These are phyloP conservation scores for Drosophila dives DNA, from an alignment of 2,888 invertebrate species.

Conservation along the genomic window DNA sequence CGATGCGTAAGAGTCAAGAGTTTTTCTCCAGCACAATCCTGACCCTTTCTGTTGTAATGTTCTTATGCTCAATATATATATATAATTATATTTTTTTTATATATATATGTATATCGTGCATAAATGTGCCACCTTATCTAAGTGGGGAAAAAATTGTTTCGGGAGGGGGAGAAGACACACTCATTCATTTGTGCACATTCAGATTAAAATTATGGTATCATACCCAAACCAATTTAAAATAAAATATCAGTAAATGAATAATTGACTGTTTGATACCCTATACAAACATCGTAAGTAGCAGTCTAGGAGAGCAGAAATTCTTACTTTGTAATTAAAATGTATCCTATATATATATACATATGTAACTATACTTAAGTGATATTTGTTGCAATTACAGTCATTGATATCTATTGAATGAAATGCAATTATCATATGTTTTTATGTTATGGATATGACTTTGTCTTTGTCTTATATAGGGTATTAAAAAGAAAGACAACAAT, in stretches of 20 bases:
- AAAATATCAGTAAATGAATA: neutral
- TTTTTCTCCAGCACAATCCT: conserved; percentile 14
- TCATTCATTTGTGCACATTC: conserved; percentile 56
- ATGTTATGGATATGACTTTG: neutral
- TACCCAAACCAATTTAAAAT: conserved; percentile 46
- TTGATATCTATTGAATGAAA: neutral
- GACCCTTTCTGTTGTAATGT: conserved; percentile 38
- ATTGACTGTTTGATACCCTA: neutral
- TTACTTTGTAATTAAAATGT: neutral
- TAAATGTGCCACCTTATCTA: conserved; percentile 57
- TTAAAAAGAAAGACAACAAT: conserved; percentile 12
- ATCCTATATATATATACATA: neutral
- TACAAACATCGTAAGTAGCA: neutral
- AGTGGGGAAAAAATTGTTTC: neutral
- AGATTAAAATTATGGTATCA: conserved; percentile 58
- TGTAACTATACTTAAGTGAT: neutral
- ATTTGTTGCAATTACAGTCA: neutral
- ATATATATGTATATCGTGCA: conserved; percentile 9
- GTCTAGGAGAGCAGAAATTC: neutral
- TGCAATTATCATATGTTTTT: neutral
- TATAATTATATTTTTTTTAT: conserved; percentile 1
- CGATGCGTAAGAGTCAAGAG: conserved; percentile 14
- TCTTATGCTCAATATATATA: conserved; percentile 1
- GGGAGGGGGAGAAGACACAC: conserved; percentile 7
- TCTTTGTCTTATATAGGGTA: conserved; percentile 7